phyloP scores from a whole-genome alignment of 2,113 vertebrate genomes.

The Microcebus ravelobensis region DNA sequence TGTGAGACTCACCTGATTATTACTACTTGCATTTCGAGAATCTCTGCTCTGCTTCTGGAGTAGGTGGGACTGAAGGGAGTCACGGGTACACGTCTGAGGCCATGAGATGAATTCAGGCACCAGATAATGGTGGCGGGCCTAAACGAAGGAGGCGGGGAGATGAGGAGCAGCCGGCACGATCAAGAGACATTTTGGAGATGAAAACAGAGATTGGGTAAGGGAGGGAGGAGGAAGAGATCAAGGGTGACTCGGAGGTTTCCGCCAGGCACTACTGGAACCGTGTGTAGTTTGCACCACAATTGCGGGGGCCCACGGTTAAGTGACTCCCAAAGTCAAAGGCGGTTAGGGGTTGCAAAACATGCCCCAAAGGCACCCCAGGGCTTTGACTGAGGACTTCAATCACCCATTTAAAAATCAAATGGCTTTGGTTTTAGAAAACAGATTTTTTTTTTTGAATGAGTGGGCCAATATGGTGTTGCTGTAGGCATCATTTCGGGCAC shows the following conservation, averaged over 20 bases:
- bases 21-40: background rate
- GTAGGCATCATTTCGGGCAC: constrained; percentile 62
- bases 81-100: background rate
- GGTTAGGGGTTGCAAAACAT: constrained; percentile 44
- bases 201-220: background rate
- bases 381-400: constrained; percentile 71
- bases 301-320: background rate
- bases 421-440: constrained; percentile 69
- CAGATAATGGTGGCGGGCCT: background rate
- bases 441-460: constrained; percentile 55
- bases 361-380: constrained; percentile 46
- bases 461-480: constrained; percentile 63
- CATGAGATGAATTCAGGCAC: background rate
- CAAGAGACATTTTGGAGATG: background rate
- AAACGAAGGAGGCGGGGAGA: background rate
- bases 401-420: constrained; percentile 71
- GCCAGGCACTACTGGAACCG: background rate
- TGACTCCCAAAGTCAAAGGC: constrained; percentile 52
- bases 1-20: background rate
- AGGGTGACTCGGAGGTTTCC: background rate
- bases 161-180: background rate
- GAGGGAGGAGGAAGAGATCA: background rate
- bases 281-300: background rate
- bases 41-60: background rate
- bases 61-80: background rate